These are phyloP conservation scores for Eriosoma lanigerum DNA, from an alignment of 1,140 invertebrate genomes.

Conservation along the genomic window DNA sequence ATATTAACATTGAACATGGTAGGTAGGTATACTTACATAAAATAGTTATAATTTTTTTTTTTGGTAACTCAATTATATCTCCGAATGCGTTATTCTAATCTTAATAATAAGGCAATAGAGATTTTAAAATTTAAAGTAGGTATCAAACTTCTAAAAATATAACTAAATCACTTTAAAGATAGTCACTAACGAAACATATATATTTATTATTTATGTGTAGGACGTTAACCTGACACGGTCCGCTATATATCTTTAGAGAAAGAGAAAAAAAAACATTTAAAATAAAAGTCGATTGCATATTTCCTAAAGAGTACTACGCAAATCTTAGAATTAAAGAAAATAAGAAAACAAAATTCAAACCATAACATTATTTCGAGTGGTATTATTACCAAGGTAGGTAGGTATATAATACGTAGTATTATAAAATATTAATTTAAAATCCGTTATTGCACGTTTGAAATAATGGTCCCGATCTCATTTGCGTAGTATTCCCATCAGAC, in stretches of 20 bases:
- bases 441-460: constrained; percentile 36
- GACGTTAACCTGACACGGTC: too few relatives aligned
- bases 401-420: not conserved
- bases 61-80: constrained; percentile 31
- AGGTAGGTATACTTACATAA: not conserved
- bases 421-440: constrained; percentile 5
- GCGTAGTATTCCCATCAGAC: constrained; percentile 43
- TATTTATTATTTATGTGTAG: not conserved
- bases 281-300: constrained; percentile 31
- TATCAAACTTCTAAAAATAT: constrained; percentile 14
- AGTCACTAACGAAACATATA: not conserved
- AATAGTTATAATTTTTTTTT: too few relatives aligned
- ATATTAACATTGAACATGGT: too few relatives aligned
- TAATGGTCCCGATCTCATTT: constrained; percentile 49
- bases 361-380: not conserved
- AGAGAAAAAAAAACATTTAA: not conserved
- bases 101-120: constrained; percentile 7
- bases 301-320: constrained; percentile 32
- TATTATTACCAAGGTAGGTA: not conserved
- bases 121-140: not conserved
- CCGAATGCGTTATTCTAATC: constrained; percentile 17
- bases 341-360: not conserved
- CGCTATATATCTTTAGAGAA: not conserved
- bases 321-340: constrained; percentile 9
- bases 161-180: not conserved